Evolutionary conservation across 1,140 invertebrate genomes (phyloP).

Genomic region (Hypsibius dujardini): DNA sequence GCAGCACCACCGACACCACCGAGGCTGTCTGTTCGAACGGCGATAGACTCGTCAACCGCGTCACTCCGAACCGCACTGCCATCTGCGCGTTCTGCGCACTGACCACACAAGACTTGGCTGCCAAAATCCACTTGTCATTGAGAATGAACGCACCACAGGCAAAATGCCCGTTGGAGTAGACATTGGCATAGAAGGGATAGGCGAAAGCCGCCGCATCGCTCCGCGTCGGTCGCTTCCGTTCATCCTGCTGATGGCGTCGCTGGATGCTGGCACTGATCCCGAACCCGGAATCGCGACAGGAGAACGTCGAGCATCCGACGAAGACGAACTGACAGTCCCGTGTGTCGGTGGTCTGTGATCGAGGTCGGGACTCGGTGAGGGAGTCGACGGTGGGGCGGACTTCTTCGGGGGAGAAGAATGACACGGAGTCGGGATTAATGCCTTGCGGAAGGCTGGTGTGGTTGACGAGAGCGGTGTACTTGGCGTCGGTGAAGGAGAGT

Average conservation of each 20-base stretch:
- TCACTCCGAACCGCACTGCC: background rate
- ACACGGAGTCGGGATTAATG: conserved; percentile 12
- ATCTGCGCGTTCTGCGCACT: background rate
- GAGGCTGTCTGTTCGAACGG: conserved; percentile 7
- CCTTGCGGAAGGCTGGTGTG: conserved; percentile 10
- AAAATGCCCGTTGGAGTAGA: conserved; percentile 9
- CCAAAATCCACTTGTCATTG: background rate
- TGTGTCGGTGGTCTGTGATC: background rate
- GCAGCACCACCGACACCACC: background rate
- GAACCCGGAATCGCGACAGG: background rate
- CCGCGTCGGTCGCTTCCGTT: background rate
- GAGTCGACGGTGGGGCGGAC: conserved; percentile 2
- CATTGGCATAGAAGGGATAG: conserved; percentile 4
- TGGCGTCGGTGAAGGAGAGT: conserved; percentile 5
- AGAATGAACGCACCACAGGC: conserved; percentile 12
- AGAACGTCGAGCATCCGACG: background rate
- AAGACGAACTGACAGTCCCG: background rate
- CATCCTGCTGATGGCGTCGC: background rate
- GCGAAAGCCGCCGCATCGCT: conserved; percentile 2
- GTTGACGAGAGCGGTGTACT: conserved; percentile 14
- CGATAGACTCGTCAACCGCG: background rate
- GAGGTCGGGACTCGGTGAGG: conserved; percentile 1
- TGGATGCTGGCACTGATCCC: background rate
- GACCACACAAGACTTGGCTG: background rate
- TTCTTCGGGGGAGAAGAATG: conserved; percentile 12